Evolutionary conservation across 2,113 vertebrate genomes (phyloP).

Genomic region (Chloropsis hardwickii): DNA sequence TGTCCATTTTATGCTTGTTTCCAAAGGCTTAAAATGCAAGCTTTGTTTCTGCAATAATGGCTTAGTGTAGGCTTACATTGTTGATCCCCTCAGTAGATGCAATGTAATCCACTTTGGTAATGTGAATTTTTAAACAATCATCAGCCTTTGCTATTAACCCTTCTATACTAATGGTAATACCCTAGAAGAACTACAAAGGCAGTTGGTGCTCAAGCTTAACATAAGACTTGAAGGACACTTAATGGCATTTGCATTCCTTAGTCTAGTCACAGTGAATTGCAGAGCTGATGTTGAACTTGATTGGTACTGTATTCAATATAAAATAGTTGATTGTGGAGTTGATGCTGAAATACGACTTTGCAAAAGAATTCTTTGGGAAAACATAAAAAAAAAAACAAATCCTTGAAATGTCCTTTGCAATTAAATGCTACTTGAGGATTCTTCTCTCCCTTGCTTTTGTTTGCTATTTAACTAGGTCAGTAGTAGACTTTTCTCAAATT

Average conservation of each 20-base stretch:
- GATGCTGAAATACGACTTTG: slow-evolving; percentile 55
- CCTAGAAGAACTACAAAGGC: slow-evolving; percentile 67
- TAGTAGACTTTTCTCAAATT: background rate
- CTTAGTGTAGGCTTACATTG: slow-evolving; percentile 85
- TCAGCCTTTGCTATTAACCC: slow-evolving; percentile 81
- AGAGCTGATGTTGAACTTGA: slow-evolving; percentile 69
- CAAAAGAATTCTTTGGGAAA: slow-evolving; percentile 29
- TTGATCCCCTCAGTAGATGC: slow-evolving; percentile 85
- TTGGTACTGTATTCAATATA: slow-evolving; percentile 57
- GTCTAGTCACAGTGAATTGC: slow-evolving; percentile 62
- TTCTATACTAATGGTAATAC: slow-evolving; percentile 78
- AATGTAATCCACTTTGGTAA: slow-evolving; percentile 87
- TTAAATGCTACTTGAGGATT: slow-evolving; percentile 34
- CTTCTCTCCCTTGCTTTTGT: background rate
- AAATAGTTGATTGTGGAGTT: slow-evolving; percentile 64
- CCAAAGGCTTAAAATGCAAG: slow-evolving; percentile 86
- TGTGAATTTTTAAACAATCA: slow-evolving; percentile 86
- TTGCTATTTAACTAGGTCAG: background rate
- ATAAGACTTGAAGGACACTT: slow-evolving; percentile 65
- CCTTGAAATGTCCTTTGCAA: slow-evolving; percentile 26
- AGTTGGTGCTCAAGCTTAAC: slow-evolving; percentile 58
- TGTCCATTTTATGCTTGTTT: slow-evolving; percentile 85
- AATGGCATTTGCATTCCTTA: slow-evolving; percentile 73
- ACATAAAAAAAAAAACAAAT: slow-evolving; percentile 35
- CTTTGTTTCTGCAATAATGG: slow-evolving; percentile 87